A percentile compares a stretch with the other conserved stretches of the same genome.
Evolutionary conservation across 2,113 vertebrate species (phyloP).

Genomic region (Solea senegalensis): DNA sequence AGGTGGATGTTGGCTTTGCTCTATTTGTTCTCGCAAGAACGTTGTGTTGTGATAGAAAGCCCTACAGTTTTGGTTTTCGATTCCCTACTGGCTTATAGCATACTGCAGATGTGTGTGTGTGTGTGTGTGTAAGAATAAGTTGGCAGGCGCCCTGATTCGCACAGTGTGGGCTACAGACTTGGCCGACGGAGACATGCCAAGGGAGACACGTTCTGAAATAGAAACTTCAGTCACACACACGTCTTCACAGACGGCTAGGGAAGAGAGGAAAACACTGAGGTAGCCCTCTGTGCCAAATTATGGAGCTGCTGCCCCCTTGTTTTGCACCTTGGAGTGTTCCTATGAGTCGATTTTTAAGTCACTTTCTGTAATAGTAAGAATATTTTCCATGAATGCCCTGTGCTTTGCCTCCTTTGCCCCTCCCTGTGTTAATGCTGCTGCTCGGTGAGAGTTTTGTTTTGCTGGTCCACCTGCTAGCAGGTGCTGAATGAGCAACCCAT

Average conservation of each 20-base stretch:
- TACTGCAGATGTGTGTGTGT: conserved; percentile 48
- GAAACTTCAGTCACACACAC: conserved; percentile 57
- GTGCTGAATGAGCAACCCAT: conserved; percentile 18
- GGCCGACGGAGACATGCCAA: conserved; percentile 55
- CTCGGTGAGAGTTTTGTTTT: conserved; percentile 10
- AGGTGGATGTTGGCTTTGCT: conserved; percentile 38
- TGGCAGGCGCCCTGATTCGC: conserved; percentile 61
- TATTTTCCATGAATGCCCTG: not conserved
- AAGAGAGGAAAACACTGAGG: conserved; percentile 28
- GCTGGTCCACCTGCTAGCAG: too few relatives aligned
- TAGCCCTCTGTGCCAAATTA: conserved; percentile 21
- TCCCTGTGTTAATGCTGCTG: not conserved
- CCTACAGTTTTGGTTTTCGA: conserved; percentile 55
- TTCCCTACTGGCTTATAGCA: conserved; percentile 47
- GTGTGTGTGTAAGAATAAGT: conserved; percentile 51
- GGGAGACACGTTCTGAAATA: conserved; percentile 64
- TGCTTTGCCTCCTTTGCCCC: not conserved
- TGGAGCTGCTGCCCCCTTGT: conserved; percentile 8
- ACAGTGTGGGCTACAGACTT: conserved; percentile 70
- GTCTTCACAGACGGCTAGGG: conserved; percentile 51
- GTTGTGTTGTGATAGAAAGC: conserved; percentile 63
- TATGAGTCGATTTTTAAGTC: conserved; percentile 22
- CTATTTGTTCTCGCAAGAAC: conserved; percentile 57
- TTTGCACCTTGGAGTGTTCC: not conserved
- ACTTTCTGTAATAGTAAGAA: conserved; percentile 4